Conservation (phyloP, 2,113 vertebrate species). For the Ceyx melanurus region DNA sequence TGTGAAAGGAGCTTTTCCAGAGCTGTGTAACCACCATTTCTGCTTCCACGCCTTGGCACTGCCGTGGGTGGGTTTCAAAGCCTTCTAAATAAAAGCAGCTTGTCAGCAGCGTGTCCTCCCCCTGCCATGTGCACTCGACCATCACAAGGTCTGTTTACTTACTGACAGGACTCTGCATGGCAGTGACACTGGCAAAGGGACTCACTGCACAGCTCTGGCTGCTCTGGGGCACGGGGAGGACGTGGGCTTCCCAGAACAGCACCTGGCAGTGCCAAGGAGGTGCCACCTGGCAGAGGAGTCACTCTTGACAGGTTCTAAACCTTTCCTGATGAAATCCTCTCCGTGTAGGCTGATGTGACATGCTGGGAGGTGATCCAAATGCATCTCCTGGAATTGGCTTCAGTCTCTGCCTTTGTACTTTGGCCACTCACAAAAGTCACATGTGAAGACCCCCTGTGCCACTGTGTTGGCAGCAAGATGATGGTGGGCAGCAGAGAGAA, state of each 20-base stretch:
- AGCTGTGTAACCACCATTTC: fast-evolving
- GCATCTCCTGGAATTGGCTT: background rate
- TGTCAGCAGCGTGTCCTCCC: background rate
- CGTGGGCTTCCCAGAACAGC: background rate
- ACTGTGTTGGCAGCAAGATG: fast-evolving
- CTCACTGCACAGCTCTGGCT: fast-evolving
- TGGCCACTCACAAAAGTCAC: fast-evolving
- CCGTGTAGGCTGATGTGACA: fast-evolving
- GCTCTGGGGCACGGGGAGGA: background rate
- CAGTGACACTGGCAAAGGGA: background rate
- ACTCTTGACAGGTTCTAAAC: background rate
- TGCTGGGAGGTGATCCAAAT: background rate
- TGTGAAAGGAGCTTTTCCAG: background rate
- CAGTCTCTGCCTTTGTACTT: background rate
- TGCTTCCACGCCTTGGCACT: background rate
- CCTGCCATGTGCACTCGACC: background rate
- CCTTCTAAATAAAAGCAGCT: background rate
- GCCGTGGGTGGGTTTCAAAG: background rate
- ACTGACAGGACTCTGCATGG: background rate
- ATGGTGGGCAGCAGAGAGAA: background rate
- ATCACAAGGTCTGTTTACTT: fast-evolving
- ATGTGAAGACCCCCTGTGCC: fast-evolving
- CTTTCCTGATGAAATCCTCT: background rate
- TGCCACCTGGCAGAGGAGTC: background rate
- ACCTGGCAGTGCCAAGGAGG: background rate